These are phyloP conservation scores for Meta bourneti DNA, from an alignment of 2,888 invertebrate genomes.

Conservation along the genomic window DNA sequence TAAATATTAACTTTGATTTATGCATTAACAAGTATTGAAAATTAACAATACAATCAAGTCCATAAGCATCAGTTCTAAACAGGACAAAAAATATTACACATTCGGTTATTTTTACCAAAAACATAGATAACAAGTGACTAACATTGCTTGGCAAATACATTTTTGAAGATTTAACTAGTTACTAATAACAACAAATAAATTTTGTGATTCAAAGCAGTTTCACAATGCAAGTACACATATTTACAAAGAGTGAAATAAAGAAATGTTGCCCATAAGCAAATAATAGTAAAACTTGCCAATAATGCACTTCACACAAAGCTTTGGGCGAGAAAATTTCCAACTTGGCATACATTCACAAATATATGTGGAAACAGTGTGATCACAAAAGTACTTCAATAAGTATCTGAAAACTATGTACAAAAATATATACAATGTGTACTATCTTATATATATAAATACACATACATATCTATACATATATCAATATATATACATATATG, in stretches of 20 bases:
- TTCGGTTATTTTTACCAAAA: slow-evolving; percentile 50
- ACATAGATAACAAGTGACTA: slow-evolving; percentile 62
- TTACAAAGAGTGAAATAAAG: slow-evolving; percentile 37
- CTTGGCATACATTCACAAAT: slow-evolving; percentile 67
- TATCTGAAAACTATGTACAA: slow-evolving; percentile 76
- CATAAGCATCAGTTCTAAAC: slow-evolving; percentile 47
- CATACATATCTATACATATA: slow-evolving; percentile 46
- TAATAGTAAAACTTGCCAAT: slow-evolving; percentile 42
- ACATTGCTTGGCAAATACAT: slow-evolving; percentile 69
- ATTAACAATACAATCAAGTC: slow-evolving; percentile 55
- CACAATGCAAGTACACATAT: slow-evolving; percentile 50
- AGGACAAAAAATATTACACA: slow-evolving; percentile 46
- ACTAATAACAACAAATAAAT: slow-evolving; percentile 67
- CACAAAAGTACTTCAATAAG: slow-evolving; percentile 76
- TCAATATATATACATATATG: background rate
- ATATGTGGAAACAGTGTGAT: slow-evolving; percentile 70
- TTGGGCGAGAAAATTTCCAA: slow-evolving; percentile 62
- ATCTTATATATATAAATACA: slow-evolving; percentile 27
- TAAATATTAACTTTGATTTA: slow-evolving; percentile 49
- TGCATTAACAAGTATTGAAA: slow-evolving; percentile 45
- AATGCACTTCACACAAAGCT: slow-evolving; percentile 65
- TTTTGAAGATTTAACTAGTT: slow-evolving; percentile 63
- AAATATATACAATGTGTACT: slow-evolving; percentile 68
- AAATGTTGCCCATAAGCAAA: slow-evolving; percentile 49
- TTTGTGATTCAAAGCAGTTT: slow-evolving; percentile 60